Conservation (phyloP, 2,113 vertebrate species). For the Daphoenositta chrysoptera region DNA sequence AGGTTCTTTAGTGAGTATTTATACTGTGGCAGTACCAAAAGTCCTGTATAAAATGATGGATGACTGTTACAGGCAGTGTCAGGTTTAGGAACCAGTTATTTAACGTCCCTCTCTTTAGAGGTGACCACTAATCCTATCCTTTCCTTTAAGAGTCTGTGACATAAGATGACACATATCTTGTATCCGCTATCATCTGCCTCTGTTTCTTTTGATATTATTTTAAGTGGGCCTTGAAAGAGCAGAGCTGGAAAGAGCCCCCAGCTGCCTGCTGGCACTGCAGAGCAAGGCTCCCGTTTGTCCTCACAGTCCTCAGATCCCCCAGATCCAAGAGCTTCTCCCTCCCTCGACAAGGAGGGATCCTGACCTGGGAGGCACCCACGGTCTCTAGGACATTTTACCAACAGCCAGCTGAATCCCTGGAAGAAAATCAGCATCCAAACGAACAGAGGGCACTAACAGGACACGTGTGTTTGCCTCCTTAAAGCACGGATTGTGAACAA, state of each 20-base stretch:
- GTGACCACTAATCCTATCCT: neutral
- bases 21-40: neutral
- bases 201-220: neutral
- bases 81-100: neutral
- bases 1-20: neutral
- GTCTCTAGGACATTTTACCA: neutral
- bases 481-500: rapidly evolving
- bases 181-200: rapidly evolving
- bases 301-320: neutral
- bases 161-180: rapidly evolving
- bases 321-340: neutral
- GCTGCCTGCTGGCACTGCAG: neutral
- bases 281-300: neutral
- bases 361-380: neutral
- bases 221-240: neutral
- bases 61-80: neutral
- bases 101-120: neutral
- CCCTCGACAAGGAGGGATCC: rapidly evolving
- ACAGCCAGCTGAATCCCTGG: neutral
- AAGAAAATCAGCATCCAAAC: rapidly evolving
- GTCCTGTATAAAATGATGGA: neutral
- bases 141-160: neutral
- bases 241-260: neutral
- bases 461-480: rapidly evolving
- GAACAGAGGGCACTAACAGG: rapidly evolving